Evolutionary conservation across 2,113 vertebrate genomes (phyloP).

Genomic region (Ceyx cyanopectus): DNA sequence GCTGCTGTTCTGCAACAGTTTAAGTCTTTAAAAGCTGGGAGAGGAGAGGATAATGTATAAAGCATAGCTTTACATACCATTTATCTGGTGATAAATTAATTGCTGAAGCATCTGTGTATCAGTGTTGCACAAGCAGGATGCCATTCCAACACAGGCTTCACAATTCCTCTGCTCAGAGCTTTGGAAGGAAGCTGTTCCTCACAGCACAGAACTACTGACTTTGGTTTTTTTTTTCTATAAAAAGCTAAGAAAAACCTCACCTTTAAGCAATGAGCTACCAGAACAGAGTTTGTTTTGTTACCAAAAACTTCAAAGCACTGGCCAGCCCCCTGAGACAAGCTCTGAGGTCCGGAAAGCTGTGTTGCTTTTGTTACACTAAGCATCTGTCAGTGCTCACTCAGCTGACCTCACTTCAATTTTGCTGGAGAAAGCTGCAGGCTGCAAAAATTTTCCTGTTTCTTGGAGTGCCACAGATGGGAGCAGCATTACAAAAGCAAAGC

Average conservation of each 20-base stretch:
- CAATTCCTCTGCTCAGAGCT: fast-evolving
- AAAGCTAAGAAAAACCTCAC: background rate
- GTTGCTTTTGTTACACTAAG: background rate
- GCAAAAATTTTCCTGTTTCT: background rate
- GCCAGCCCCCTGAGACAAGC: background rate
- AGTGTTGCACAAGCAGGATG: background rate
- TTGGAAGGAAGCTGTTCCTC: background rate
- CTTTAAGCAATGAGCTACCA: background rate
- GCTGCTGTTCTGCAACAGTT: conserved; percentile 16
- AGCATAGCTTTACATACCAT: background rate
- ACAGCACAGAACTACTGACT: background rate
- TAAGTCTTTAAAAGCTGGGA: background rate
- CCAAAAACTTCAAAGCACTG: background rate
- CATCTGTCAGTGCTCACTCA: background rate
- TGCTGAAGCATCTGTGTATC: background rate
- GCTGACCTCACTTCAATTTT: background rate
- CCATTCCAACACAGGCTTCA: background rate
- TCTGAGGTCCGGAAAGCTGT: background rate
- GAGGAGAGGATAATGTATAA: background rate
- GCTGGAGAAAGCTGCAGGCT: background rate
- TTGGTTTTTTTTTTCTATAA: background rate
- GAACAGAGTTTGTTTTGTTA: background rate
- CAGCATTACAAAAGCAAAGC: background rate
- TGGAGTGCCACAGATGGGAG: background rate
- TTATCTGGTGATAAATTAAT: background rate